Base-by-base conservation (phyloP, 2,113 vertebrate species). In the Psephotus haematonotus region DNA sequence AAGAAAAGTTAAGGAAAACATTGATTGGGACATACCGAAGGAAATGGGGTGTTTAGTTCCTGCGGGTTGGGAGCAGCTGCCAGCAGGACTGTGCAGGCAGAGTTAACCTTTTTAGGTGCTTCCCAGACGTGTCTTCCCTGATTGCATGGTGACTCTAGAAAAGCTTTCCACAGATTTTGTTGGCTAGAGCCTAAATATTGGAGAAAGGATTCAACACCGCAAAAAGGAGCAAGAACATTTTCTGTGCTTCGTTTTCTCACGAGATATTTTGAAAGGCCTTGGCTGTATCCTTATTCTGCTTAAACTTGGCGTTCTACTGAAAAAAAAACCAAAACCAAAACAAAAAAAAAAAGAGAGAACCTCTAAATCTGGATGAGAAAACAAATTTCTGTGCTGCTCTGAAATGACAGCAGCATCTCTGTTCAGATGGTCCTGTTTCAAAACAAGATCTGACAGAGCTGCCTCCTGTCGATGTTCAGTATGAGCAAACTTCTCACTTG, bases 401-500 rank as follows among this genome's bases (percentile, higher is more conserved):
- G 64, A 85, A 76, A 33, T 37, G 8, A 1, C 71, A 81, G 50
- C n/a, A 84, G 72, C 62, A 75, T 27, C 33, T 87, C 29, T 75
- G 41, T 22, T 92, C 46, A 88, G 27, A 55, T 41, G 27, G 55
- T 46, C 31, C 33, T 75, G 24, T 79, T 95, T 93, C 72, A 78
- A 86, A 82, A 71, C 31, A 29, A 15, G 22, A 64, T 89, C 62
- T 94, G 52, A 72, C 28, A 70, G 46, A 79, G 31, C 37, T 77
- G 31, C 33, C 75, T 87, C 39, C 52, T 68, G 46, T 67, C 0
- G 1, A 39, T 43, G 78, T 41, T 90, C 89, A 78, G 8, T 46
- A 31, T 60, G 62, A 47, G 62, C 78, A 76, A 74, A 87, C 24
- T 82, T 91, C 44, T 81, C 69, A 64, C 83, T 88, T 47, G 25